Conservation (phyloP, 2,113 vertebrate species). For the Scartelaos histophorus region DNA sequence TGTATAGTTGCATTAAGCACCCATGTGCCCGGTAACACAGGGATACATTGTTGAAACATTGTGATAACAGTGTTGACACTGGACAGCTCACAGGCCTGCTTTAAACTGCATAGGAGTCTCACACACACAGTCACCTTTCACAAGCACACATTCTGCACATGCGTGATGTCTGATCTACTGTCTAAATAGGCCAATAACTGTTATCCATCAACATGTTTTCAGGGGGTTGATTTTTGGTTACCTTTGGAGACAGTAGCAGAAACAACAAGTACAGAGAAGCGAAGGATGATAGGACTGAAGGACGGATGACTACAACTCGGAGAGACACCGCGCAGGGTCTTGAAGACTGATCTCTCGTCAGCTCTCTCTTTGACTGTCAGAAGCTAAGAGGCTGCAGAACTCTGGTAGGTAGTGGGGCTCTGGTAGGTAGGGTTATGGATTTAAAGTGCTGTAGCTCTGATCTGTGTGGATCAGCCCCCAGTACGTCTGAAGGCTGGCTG, state of each 20-base stretch:
- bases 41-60: not conserved
- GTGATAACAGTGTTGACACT: not conserved
- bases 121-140: constrained; percentile 16
- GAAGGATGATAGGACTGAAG: constrained; percentile 76
- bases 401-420: constrained; percentile 75
- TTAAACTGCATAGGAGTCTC: not conserved
- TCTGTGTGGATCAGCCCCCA: constrained; percentile 75
- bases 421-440: constrained; percentile 69
- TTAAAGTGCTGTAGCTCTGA: constrained; percentile 70
- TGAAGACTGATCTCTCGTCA: constrained; percentile 84
- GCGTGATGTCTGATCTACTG: constrained; percentile 54
- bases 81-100: not conserved
- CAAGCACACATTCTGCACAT: constrained; percentile 54
- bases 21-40: not conserved
- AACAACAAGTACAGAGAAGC: constrained; percentile 84
- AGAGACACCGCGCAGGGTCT: constrained; percentile 79
- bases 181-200: constrained; percentile 59
- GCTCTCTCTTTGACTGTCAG: constrained; percentile 76
- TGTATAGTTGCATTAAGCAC: not conserved
- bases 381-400: constrained; percentile 80
- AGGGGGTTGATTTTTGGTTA: constrained; percentile 75
- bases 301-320: constrained; percentile 81
- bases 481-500: constrained; percentile 72
- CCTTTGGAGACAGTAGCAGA: constrained; percentile 83
- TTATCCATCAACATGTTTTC: constrained; percentile 73